Base-by-base conservation (phyloP, 2,113 vertebrate genomes). In the Columba livia region DNA sequence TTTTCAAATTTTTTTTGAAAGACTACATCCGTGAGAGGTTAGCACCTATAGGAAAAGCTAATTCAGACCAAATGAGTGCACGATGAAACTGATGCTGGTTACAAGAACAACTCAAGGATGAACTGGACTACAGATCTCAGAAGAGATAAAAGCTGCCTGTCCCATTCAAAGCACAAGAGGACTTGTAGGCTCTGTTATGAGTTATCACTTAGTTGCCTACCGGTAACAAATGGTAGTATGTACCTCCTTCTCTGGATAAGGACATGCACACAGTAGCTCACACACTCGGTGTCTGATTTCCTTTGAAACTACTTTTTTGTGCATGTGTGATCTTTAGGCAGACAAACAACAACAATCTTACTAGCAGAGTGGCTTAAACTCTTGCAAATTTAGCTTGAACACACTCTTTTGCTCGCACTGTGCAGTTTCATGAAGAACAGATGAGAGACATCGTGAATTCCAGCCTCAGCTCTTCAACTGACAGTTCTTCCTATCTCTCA, bases 31-130 rank as follows among this genome's bases (percentile, higher is more conserved):
- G 80, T 80, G 70, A 81, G 77, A 74, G 36, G 77, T 77, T 47
- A 90, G 36, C 86, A 84, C 80, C 77, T 95, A 78, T n/a, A 66
- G 47, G 25, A 83, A 83, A 31, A 78, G 64, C 51, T 94, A 94
- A 86, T 66, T 80, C 36, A 62, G 42, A 84, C 60, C 89, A 94
- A 87, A 85, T n/a, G 56, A 81, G 28, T 0, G 0, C 19, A 53
- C 7, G 28, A 86, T 19, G 36, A 84, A 94, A 80, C 10, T 54
- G 54, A 78, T 73, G 67, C 28, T 67, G 54, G n/a, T 34, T 60
- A 58, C 71, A 51, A 82, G 57, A 64, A 53, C 24, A 73, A 61
- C 47, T 62, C 29, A 29, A 28, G 40, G 40, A 86, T 61, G 60
- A 88, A 77, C 64, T 21, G 47, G 44, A 57, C 50, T 44, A 58